Conservation (phyloP, 64 coral and sea anemone species). For the Catalaphyllia jardinei region DNA sequence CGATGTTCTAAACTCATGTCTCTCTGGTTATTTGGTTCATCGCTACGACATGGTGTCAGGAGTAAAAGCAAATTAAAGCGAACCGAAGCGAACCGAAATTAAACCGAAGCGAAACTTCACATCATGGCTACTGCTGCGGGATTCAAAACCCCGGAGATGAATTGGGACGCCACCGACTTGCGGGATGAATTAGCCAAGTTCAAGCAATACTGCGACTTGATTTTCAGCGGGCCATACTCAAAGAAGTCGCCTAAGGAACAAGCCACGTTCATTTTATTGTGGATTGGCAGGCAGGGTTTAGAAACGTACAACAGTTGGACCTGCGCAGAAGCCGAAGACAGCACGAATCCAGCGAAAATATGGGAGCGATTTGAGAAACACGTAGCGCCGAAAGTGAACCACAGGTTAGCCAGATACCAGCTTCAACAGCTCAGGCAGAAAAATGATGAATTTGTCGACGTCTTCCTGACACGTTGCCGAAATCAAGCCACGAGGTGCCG, state of each 20-base stretch:
- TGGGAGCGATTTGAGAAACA: slow-evolving; percentile 57
- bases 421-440: slow-evolving; percentile 62
- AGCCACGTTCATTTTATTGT: slow-evolving; percentile 58
- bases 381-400: slow-evolving; percentile 53
- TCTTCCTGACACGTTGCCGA: slow-evolving; percentile 52
- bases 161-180: too few species aligned
- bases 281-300: slow-evolving; percentile 56
- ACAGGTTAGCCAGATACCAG: slow-evolving; percentile 62
- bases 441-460: slow-evolving; percentile 25
- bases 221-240: too few species aligned
- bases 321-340: slow-evolving; percentile 47
- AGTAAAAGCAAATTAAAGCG: too few species aligned
- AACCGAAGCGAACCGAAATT: too few species aligned
- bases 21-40: too few species aligned
- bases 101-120: too few species aligned
- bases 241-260: slow-evolving; percentile 29
- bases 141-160: too few species aligned
- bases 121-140: too few species aligned
- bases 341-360: slow-evolving; percentile 10
- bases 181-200: too few species aligned
- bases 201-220: too few species aligned
- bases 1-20: too few species aligned
- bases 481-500: slow-evolving; percentile 59
- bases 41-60: too few species aligned
- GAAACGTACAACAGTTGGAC: slow-evolving; percentile 65